These are phyloP conservation scores for Cheirogaleus major DNA, from an alignment of 2,797 vertebrate species.

Conservation along the genomic window DNA sequence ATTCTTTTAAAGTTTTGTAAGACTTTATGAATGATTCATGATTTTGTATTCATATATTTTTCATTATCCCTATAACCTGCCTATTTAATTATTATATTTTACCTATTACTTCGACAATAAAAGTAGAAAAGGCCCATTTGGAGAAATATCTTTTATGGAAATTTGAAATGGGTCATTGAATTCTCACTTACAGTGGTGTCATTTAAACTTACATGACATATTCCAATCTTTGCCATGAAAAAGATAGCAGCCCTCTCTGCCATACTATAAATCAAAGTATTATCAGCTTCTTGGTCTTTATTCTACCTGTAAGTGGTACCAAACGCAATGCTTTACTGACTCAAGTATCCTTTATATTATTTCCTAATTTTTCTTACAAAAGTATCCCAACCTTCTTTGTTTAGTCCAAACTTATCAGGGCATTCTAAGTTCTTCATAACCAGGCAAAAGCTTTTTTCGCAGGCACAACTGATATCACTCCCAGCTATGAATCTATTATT, in stretches of 20 bases:
- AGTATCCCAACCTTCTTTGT: not conserved
- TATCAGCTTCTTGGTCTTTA: not conserved
- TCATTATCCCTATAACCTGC: not conserved
- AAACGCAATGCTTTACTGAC: not conserved
- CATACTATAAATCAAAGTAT: not conserved
- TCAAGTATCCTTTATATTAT: not conserved
- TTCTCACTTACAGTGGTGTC: not conserved
- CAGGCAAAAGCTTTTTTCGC: not conserved
- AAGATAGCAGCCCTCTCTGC: not conserved
- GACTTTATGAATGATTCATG: conserved; percentile 4
- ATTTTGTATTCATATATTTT: not conserved
- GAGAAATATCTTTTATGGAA: not conserved
- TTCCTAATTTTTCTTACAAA: not conserved
- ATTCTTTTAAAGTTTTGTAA: not conserved
- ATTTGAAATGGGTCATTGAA: not conserved
- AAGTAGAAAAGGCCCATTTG: not conserved
- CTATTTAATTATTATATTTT: not conserved
- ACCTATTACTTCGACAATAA: not conserved
- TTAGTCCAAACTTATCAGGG: not conserved
- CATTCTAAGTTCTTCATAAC: not conserved
- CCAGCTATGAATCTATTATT: not conserved
- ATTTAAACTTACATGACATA: not conserved
- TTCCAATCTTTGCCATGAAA: not conserved
- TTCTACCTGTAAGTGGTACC: not conserved
- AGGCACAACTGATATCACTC: not conserved